Evolutionary conservation across 2,113 vertebrate species (phyloP).

Genomic region (Xenotilapia longispinis): DNA sequence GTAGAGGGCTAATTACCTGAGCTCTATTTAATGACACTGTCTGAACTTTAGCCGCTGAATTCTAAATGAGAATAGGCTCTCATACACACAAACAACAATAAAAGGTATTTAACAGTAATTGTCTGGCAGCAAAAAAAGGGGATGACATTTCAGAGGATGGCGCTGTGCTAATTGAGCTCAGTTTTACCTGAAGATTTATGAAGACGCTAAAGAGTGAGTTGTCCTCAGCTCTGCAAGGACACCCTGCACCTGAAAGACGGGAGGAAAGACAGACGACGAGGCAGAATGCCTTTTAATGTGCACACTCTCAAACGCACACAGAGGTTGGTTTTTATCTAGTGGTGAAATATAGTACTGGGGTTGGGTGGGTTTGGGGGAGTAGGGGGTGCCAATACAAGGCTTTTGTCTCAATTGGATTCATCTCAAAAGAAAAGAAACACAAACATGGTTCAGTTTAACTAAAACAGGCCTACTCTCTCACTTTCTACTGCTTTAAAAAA

Average conservation of each 20-base stretch:
- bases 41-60: slow-evolving; percentile 19
- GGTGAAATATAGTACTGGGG: background rate
- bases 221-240: slow-evolving; percentile 24
- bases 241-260: background rate
- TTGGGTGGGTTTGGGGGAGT: background rate
- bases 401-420: background rate
- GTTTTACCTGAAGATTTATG: slow-evolving; percentile 30
- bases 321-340: background rate
- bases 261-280: background rate
- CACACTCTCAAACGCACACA: background rate
- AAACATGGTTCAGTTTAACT: background rate
- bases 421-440: background rate
- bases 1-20: slow-evolving; percentile 6
- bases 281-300: background rate
- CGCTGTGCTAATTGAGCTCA: slow-evolving; percentile 41
- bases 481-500: background rate
- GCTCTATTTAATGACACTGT: background rate
- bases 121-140: slow-evolving; percentile 21
- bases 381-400: background rate
- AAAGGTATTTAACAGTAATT: slow-evolving; percentile 42
- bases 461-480: background rate
- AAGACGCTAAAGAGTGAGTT: background rate
- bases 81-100: slow-evolving; percentile 29
- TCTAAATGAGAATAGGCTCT: slow-evolving; percentile 5
- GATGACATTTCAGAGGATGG: slow-evolving; percentile 23